Base-by-base conservation (phyloP, 1,140 invertebrate genomes). In the Drosophila saltans region DNA sequence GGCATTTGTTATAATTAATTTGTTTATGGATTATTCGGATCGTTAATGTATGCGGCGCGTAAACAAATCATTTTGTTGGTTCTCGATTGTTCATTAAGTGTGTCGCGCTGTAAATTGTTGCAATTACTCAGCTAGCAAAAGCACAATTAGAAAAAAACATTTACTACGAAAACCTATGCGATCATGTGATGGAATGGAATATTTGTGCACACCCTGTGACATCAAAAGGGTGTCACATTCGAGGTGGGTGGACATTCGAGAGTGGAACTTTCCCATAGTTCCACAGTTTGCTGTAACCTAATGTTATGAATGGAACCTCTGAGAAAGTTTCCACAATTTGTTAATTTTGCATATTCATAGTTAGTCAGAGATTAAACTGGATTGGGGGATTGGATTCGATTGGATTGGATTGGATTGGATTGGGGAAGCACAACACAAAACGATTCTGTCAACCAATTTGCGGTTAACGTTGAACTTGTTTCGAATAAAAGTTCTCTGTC, bases 31-130 rank as follows among this genome's bases (percentile, higher is more conserved):
- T 69, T 73, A 40, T 59, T 52, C 30, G 40, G 24, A 10, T 64
- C 64, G 56, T 69, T 36, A 43, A 62, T 56, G 40, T 63, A 41
- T 16, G 61, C 28, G 43, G 61, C 61, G 28, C 21, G 57, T 59
- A 63, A 63, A 63, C 61, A 43, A 30, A 63, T 59, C 33, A 33
- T 62, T 62, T 62, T n/a, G 45, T 52, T n/a, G 0, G 16, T 43
- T 43, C 11, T 16, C 41, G 41, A n/a, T 16, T 43, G 10, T 43
- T n/a, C 11, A n/a, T n/a, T 24, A 26, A 21, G 39, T 30, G 41
- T 59, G 57, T 59, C 33, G 16, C 36, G n/a, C 24, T 76, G 74
- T 74, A 76, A 76, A 76, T 76, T 76, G 73, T 70, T 74, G 8
- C 52, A 73, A 59, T 59, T 59, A 59, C 6, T 59, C n/a, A 39